These are phyloP conservation scores for Cynodonichthys magdalenae DNA, from an alignment of 2,797 vertebrate species.

Conservation along the genomic window DNA sequence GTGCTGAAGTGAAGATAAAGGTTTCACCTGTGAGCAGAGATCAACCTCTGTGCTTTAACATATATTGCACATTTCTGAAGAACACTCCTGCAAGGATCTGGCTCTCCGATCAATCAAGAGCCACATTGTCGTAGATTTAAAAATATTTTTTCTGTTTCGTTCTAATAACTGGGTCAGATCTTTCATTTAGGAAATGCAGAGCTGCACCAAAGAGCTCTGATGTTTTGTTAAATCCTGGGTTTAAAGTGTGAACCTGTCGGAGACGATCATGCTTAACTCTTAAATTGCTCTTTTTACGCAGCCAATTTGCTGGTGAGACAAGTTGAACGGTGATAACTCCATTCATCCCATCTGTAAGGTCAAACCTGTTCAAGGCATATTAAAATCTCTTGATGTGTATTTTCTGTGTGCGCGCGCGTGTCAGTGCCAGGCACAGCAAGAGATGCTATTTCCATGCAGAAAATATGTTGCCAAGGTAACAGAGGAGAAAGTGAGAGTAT, in stretches of 20 bases:
- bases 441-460: constrained; percentile 84
- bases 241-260: constrained; percentile 28
- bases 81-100: constrained; percentile 35
- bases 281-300: constrained; percentile 26
- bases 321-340: constrained; percentile 34
- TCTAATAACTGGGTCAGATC: neutral
- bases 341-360: constrained; percentile 40
- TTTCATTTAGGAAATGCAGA: constrained; percentile 1
- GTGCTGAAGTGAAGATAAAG: constrained; percentile 25
- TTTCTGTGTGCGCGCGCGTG: constrained; percentile 14
- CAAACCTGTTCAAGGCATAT: constrained; percentile 50
- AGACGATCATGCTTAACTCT: constrained; percentile 23
- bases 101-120: constrained; percentile 6
- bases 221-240: constrained; percentile 5
- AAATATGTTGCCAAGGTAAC: constrained; percentile 87
- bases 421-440: constrained; percentile 56
- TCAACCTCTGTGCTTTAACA: constrained; percentile 45
- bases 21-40: constrained; percentile 42
- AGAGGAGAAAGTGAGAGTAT: constrained; percentile 65
- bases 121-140: constrained; percentile 14
- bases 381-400: constrained; percentile 54
- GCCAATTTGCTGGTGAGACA: constrained; percentile 31
- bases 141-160: constrained; percentile 3
- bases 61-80: constrained; percentile 61
- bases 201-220: neutral